phyloP scores from a whole-genome alignment of 2,888 invertebrate species.

The Herminia tarsipennalis region DNA sequence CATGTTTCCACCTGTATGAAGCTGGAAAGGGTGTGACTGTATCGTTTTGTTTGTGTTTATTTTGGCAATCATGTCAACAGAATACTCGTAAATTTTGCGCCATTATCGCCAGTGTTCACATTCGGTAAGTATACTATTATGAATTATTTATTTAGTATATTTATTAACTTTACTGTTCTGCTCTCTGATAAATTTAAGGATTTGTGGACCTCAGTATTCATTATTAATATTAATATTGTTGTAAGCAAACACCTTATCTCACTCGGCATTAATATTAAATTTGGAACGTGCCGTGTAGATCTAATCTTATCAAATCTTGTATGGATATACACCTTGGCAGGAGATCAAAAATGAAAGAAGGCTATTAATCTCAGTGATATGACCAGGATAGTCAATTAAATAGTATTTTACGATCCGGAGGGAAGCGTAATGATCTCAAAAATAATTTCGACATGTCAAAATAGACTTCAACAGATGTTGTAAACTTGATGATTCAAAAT shows the following conservation, averaged over 20 bases:
- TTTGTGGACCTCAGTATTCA: conserved; percentile 8
- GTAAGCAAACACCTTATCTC: conserved; percentile 12
- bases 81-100: too few species aligned
- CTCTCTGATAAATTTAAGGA: conserved; percentile 8
- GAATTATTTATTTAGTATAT: conserved; percentile 9
- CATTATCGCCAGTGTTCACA: too few species aligned
- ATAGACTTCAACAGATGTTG: conserved; percentile 12
- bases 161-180: conserved; percentile 9
- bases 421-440: conserved; percentile 33
- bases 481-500: conserved; percentile 19
- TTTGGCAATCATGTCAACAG: too few species aligned
- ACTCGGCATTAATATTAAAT: conserved; percentile 32
- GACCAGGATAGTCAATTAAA: conserved; percentile 37
- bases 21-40: too few species aligned
- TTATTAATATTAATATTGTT: conserved; percentile 14
- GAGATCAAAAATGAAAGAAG: conserved; percentile 39
- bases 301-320: conserved; percentile 40
- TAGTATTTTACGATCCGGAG: conserved; percentile 32
- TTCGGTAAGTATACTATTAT: too few species aligned
- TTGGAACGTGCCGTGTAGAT: conserved; percentile 20
- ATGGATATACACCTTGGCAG: conserved; percentile 37
- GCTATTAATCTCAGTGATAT: conserved; percentile 40
- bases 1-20: conserved; percentile 55
- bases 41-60: too few species aligned
- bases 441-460: conserved; percentile 34